Percentiles rank a stretch among this genome's conserved stretches.
Evolutionary conservation across 2,113 vertebrate species (phyloP).

Genomic region (Tonatia bakeri): DNA sequence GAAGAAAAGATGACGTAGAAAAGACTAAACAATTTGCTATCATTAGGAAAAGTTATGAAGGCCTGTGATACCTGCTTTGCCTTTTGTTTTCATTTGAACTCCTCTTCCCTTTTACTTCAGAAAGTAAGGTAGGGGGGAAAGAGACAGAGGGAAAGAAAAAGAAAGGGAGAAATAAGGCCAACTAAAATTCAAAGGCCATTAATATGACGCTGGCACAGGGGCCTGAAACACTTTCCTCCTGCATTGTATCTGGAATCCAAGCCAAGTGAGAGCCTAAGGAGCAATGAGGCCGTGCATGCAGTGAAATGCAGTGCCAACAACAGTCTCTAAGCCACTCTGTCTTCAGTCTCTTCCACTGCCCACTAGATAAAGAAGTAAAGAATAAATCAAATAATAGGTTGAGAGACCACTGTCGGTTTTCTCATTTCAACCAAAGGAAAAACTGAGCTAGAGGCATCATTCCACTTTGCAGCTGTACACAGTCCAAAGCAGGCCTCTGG

Average conservation of each 20-base stretch:
- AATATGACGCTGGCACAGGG: neutral
- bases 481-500: neutral
- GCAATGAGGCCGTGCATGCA: neutral
- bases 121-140: neutral
- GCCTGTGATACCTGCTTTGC: neutral
- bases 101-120: neutral
- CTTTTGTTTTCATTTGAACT: neutral
- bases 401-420: neutral
- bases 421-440: slow-evolving; percentile 1
- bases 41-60: neutral
- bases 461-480: neutral
- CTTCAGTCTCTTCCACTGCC: neutral
- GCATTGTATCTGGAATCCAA: neutral
- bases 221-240: neutral
- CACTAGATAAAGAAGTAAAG: slow-evolving; percentile 1
- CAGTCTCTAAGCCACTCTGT: neutral
- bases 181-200: neutral
- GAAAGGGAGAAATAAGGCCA: neutral
- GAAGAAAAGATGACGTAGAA: neutral
- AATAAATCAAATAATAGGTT: neutral
- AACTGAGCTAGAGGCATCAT: neutral
- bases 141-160: neutral
- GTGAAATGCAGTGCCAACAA: neutral
- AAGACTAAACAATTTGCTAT: neutral
- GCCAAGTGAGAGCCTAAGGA: neutral